Conservation (phyloP, 2,797 vertebrate species). For the Bucorvus abyssinicus region DNA sequence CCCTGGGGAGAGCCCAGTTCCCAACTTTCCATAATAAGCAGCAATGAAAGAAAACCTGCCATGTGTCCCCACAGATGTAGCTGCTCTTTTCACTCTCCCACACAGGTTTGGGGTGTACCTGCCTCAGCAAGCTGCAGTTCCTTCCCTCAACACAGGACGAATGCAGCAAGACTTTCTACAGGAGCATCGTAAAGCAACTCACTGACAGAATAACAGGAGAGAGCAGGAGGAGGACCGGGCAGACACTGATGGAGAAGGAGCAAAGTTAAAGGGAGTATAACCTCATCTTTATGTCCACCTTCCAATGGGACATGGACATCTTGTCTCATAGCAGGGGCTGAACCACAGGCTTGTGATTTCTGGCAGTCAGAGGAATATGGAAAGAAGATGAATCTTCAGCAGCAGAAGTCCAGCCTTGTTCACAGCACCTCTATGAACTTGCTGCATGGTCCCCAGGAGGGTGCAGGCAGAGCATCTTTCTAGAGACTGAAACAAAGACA, state of each 20-base stretch:
- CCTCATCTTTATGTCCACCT: neutral
- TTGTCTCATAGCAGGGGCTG: neutral
- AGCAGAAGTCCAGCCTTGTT: neutral
- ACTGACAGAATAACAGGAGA: neutral
- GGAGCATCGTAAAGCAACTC: neutral
- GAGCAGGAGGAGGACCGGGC: neutral
- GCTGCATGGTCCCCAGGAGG: fast-evolving
- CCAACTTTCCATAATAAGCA: neutral
- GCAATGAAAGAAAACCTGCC: neutral
- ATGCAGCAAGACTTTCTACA: neutral
- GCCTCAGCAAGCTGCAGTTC: fast-evolving
- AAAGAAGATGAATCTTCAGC: neutral
- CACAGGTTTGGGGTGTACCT: neutral
- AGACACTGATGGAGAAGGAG: neutral
- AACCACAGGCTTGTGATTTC: neutral
- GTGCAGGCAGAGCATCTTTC: neutral
- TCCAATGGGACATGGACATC: fast-evolving
- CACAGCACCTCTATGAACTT: neutral
- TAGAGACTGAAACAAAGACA: neutral
- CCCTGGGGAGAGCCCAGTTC: neutral
- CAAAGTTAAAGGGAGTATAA: neutral
- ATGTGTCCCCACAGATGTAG: fast-evolving
- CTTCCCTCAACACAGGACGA: neutral
- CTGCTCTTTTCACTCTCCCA: neutral
- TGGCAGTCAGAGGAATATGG: neutral